Evolutionary conservation across 1,140 invertebrate genomes (phyloP), one percentile per base, ranked within the genome.

Genomic region (Dendroctonus valens): DNA sequence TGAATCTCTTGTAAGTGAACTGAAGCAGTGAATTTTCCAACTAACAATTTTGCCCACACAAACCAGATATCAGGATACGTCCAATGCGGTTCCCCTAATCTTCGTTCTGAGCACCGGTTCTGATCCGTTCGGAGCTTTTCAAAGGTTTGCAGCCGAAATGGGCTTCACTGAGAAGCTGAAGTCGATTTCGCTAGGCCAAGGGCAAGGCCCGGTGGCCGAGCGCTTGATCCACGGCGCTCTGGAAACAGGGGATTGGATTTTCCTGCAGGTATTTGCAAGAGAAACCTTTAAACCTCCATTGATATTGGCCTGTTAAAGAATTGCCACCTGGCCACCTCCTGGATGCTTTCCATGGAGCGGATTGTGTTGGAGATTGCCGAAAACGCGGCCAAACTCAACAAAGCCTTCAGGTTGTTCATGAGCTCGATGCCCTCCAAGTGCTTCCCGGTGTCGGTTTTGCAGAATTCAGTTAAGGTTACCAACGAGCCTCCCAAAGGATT

Each of bases 401-500:
- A 80, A 8, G 83, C 88, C 2, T 97, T 95, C 78, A 83, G 94
- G 39, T 80, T 97, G 0, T 97, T 85, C 79, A 78, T 97, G 38
- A 96, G 93, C 62, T 95, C 93, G 5, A 95, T 89, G 92, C 94
- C 85, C 65, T 90, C 81, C 15, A 84, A 78, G n/a, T 80, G 83
- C n/a, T 97, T 97, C 77, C 94, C 94, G 0, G 91, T 95, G 0
- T 91, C 91, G 0, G 88, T 96, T 1, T 81, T 97, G 6, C 93
- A 96, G 77, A 95, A 95, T 76, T 91, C 93, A 42, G 89, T 96
- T 0, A 97, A 97, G 81, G 92, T 96, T 49, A 96, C 93, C 0
- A 95, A 94, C 75, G 94, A 97, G 76, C 91, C 93, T 0, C 93
- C 94, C 0, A 94, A 92, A 80, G 93, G 94, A 0, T 79, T 96